These are phyloP conservation scores for Dendronephthya gigantea DNA, from an alignment of 64 coral and sea anemone genomes.

Conservation along the genomic window DNA sequence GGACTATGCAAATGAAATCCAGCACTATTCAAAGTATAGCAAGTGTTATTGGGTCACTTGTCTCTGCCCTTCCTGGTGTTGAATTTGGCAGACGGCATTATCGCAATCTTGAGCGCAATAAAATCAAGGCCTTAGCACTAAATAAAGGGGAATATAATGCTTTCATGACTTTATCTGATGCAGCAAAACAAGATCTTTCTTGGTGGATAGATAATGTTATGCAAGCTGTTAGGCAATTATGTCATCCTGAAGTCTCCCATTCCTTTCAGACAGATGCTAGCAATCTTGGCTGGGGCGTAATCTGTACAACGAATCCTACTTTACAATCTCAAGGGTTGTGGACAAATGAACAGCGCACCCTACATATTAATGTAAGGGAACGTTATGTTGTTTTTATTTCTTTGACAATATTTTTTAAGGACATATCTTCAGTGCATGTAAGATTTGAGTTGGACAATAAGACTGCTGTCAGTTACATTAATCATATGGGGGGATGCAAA, in stretches of 20 bases:
- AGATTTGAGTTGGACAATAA: slow-evolving; percentile 48
- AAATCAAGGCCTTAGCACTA: slow-evolving; percentile 3
- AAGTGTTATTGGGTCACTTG: slow-evolving; percentile 29
- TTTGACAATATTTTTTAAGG: slow-evolving; percentile 33
- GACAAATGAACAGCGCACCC: slow-evolving; percentile 35
- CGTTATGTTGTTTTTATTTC: slow-evolving; percentile 49
- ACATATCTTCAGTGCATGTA: slow-evolving; percentile 18
- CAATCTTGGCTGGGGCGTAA: background rate
- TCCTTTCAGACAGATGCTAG: slow-evolving; percentile 21
- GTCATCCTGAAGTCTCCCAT: background rate
- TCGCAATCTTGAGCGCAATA: slow-evolving; percentile 6
- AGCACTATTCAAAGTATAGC: background rate
- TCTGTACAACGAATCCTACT: slow-evolving; percentile 18
- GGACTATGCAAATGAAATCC: background rate
- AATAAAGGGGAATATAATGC: slow-evolving; percentile 7
- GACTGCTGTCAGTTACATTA: slow-evolving; percentile 42
- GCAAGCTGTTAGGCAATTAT: background rate
- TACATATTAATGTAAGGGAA: slow-evolving; percentile 53
- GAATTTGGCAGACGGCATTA: slow-evolving; percentile 38
- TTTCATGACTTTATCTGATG: background rate
- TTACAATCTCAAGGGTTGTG: slow-evolving; percentile 45
- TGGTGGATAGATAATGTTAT: slow-evolving; percentile 32
- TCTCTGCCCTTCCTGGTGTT: slow-evolving; percentile 31
- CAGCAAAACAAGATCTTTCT: slow-evolving; percentile 14
- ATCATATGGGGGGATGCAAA: slow-evolving; percentile 45